These are phyloP conservation scores for Formica aserva DNA, from an alignment of 2,888 invertebrate species.

Conservation along the genomic window DNA sequence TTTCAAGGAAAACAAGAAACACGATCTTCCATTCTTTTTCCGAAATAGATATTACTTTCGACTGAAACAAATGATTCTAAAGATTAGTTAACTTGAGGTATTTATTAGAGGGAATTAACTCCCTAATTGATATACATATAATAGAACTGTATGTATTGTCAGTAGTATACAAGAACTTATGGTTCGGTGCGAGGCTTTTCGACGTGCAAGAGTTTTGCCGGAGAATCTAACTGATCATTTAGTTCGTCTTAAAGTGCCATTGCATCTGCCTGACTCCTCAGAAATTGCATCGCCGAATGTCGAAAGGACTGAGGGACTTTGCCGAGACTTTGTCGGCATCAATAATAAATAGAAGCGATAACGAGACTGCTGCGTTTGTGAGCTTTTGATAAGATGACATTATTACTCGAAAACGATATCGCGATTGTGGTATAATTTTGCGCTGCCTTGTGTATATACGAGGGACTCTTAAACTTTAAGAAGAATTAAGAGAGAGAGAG, in stretches of 20 bases:
- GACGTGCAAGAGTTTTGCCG: background rate
- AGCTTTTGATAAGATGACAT: background rate
- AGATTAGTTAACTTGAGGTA: background rate
- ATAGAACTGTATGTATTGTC: background rate
- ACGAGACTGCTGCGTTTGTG: background rate
- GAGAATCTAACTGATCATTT: background rate
- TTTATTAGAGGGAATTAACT: background rate
- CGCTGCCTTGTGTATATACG: too few relatives aligned
- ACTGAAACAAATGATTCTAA: background rate
- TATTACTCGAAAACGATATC: background rate
- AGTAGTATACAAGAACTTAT: background rate
- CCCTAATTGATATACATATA: background rate
- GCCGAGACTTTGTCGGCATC: background rate
- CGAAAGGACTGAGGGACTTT: background rate
- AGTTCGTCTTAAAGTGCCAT: background rate
- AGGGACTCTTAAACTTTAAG: background rate
- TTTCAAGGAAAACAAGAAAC: background rate
- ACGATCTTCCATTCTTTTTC: background rate
- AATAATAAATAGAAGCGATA: conserved; percentile 1
- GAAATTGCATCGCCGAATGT: background rate
- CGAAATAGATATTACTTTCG: background rate
- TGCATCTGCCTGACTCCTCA: background rate
- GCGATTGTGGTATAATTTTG: background rate
- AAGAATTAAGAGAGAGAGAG: background rate
- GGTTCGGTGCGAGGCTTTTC: background rate